These are phyloP conservation scores for Myotis davidii DNA, from an alignment of 2,113 vertebrate species.

Conservation along the genomic window DNA sequence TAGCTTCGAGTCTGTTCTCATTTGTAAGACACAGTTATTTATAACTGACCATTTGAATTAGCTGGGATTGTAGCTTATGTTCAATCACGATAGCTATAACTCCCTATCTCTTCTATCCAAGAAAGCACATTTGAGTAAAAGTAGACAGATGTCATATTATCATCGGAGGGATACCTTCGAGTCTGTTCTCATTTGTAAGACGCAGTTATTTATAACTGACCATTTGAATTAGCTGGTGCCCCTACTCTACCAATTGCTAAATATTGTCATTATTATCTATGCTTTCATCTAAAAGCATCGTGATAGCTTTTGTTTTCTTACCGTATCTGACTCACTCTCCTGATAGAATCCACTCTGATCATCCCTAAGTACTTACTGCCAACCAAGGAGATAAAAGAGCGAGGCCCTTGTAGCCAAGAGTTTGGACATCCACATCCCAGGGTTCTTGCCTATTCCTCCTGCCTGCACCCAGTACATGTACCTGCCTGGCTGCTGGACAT, in stretches of 20 bases:
- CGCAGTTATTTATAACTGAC: neutral
- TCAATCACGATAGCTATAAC: neutral
- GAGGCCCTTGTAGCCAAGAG: neutral
- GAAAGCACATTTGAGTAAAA: neutral
- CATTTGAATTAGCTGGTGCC: neutral
- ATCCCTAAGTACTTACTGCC: neutral
- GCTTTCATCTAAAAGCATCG: neutral
- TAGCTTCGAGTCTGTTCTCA: neutral
- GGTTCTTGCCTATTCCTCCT: neutral
- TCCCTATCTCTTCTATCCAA: neutral
- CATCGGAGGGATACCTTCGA: neutral
- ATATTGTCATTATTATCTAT: neutral
- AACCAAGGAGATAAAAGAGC: neutral
- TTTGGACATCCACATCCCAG: neutral
- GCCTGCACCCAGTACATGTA: neutral
- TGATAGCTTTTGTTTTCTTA: neutral
- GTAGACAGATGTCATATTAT: neutral
- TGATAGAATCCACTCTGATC: neutral
- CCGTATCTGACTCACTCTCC: neutral
- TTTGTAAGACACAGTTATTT: neutral
- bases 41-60: neutral
- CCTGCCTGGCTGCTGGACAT: neutral
- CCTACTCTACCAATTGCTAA: neutral
- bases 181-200: neutral
- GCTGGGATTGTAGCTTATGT: neutral